Conservation (phyloP, 1,140 invertebrate species). For the Adelges cooleyi region DNA sequence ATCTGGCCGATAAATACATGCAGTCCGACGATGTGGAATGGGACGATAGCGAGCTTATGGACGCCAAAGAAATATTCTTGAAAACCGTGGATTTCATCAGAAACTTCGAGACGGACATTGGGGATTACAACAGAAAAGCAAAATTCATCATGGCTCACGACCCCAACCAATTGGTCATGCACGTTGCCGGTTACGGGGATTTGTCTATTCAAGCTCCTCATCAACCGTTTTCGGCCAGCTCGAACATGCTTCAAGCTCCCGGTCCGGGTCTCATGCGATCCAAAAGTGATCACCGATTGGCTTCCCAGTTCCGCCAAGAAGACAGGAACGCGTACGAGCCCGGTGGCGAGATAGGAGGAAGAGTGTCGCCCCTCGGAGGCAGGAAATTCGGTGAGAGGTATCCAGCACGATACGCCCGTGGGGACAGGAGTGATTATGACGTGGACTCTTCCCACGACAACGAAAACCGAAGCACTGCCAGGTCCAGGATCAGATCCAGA, state of each 20-base stretch:
- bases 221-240: slow-evolving; percentile 37
- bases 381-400: slow-evolving; percentile 58
- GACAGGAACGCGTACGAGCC: slow-evolving; percentile 42
- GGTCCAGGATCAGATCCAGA: slow-evolving; percentile 56
- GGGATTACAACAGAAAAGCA: slow-evolving; percentile 73
- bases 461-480: slow-evolving; percentile 43
- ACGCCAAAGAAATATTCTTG: slow-evolving; percentile 87
- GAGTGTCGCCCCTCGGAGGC: slow-evolving; percentile 53
- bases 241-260: slow-evolving; percentile 47
- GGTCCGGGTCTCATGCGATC: slow-evolving; percentile 71
- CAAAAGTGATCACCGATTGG: slow-evolving; percentile 84
- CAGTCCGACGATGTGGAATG: slow-evolving; percentile 65
- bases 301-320: slow-evolving; percentile 76
- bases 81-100: slow-evolving; percentile 87
- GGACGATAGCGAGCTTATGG: slow-evolving; percentile 80
- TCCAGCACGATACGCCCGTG: slow-evolving; percentile 8
- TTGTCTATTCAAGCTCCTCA: slow-evolving; percentile 59
- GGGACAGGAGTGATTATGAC: slow-evolving; percentile 40
- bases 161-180: slow-evolving; percentile 74
- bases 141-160: slow-evolving; percentile 77
- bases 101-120: slow-evolving; percentile 83
- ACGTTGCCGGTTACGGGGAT: slow-evolving; percentile 69
- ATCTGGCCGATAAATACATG: slow-evolving; percentile 89
- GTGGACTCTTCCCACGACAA: slow-evolving; percentile 48
- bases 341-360: slow-evolving; percentile 38